phyloP scores from a whole-genome alignment of 1,140 invertebrate genomes.

The Acyrthosiphon pisum region DNA sequence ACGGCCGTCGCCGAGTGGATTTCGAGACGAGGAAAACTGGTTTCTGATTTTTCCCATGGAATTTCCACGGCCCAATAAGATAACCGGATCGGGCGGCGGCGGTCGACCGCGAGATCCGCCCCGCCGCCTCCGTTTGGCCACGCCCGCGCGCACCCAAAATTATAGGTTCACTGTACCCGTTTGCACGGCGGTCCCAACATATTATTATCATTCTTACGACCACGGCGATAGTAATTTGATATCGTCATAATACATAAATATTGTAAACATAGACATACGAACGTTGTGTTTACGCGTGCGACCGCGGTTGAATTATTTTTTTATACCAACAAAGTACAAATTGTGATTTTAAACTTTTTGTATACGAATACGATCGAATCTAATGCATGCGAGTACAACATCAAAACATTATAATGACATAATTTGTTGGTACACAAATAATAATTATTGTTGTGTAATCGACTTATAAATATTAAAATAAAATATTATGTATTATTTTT shows the following conservation, averaged over 20 bases:
- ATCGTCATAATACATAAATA: background rate
- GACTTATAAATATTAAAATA: no score
- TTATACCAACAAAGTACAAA: background rate
- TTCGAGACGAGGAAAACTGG: constrained; percentile 25
- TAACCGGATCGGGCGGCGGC: constrained; percentile 52
- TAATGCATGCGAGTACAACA: background rate
- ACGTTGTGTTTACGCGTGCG: background rate
- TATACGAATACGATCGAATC: background rate
- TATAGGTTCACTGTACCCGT: constrained; percentile 52
- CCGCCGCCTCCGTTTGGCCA: constrained; percentile 46
- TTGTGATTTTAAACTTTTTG: background rate
- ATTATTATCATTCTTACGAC: background rate
- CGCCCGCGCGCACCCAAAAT: constrained; percentile 48
- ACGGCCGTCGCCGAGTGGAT: background rate
- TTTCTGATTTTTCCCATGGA: constrained; percentile 50
- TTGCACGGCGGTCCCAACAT: background rate
- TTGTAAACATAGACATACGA: background rate
- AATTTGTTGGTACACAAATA: background rate
- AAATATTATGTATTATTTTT: no score
- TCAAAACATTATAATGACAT: background rate
- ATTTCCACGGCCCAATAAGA: constrained; percentile 56
- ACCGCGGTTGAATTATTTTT: background rate
- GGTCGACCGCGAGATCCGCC: constrained; percentile 49
- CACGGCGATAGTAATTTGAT: background rate
- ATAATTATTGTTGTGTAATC: no score